These are phyloP conservation scores for Pseudanteris insignis DNA, from an alignment of 2,888 invertebrate species.

Conservation along the genomic window DNA sequence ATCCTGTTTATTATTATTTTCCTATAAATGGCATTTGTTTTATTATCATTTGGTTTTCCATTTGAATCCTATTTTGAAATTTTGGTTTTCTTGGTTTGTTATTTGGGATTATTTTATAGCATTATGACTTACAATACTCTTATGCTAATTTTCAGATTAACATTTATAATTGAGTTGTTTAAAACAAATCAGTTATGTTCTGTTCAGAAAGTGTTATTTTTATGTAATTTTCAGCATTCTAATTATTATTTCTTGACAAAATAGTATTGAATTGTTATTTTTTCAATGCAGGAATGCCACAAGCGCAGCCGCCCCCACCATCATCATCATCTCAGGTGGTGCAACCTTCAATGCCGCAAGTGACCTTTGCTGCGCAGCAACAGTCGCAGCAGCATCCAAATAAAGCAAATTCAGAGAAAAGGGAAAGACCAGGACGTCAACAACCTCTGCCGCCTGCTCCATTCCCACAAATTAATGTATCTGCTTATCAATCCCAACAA, in stretches of 20 bases:
- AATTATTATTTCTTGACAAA: no score
- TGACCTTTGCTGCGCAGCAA: constrained; percentile 50
- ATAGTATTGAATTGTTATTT: neutral
- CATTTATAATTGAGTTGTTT: no score
- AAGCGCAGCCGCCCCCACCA: constrained; percentile 45
- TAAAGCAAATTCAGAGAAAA: constrained; percentile 61
- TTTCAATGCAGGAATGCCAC: constrained; percentile 44
- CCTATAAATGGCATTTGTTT: no score
- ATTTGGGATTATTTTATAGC: no score
- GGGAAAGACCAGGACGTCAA: constrained; percentile 62
- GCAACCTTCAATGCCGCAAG: constrained; percentile 53
- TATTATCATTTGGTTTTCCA: neutral
- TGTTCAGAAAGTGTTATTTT: no score
- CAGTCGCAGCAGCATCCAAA: constrained; percentile 55
- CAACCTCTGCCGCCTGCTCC: constrained; percentile 63
- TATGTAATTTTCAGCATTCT: no score
- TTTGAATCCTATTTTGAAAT: neutral
- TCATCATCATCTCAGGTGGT: constrained; percentile 51
- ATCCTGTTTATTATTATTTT: no score
- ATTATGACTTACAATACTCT: no score
- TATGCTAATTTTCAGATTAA: no score
- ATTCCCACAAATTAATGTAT: constrained; percentile 59
- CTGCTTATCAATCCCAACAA: constrained; percentile 56
- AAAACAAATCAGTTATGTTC: no score
- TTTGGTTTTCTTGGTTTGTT: no score